Conservation (phyloP, 2,888 invertebrate species). For the Endomychus coccineus region DNA sequence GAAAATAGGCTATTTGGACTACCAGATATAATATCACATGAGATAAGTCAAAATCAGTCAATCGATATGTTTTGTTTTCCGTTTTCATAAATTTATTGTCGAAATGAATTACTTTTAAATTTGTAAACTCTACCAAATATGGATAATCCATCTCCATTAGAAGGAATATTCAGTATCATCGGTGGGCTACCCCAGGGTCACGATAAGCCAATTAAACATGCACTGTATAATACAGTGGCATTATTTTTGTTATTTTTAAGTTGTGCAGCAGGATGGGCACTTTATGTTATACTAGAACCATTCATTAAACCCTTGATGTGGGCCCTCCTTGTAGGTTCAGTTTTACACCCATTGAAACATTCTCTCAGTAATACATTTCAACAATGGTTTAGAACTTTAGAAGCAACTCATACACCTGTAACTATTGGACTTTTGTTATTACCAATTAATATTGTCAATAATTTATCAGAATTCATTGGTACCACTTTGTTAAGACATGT, state of each 20-base stretch:
- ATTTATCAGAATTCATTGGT: constrained; percentile 67
- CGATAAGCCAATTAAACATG: constrained; percentile 85
- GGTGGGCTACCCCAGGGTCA: constrained; percentile 66
- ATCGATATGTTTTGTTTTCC: too few relatives aligned
- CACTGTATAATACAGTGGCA: constrained; percentile 85
- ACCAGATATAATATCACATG: too few relatives aligned
- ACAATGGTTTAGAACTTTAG: constrained; percentile 68
- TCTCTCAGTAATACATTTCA: constrained; percentile 67
- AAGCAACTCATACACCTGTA: constrained; percentile 60
- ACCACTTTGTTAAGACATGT: constrained; percentile 61
- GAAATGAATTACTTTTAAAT: too few relatives aligned
- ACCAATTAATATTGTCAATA: constrained; percentile 71
- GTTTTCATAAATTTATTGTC: too few relatives aligned
- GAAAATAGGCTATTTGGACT: too few relatives aligned
- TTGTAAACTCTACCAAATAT: constrained; percentile 32
- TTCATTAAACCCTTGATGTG: constrained; percentile 91
- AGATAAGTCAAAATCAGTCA: too few relatives aligned
- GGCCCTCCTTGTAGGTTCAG: constrained; percentile 94
- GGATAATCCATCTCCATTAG: constrained; percentile 51
- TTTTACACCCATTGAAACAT: constrained; percentile 91
- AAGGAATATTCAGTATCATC: constrained; percentile 62
- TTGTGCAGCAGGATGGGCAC: constrained; percentile 63
- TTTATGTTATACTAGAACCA: constrained; percentile 81
- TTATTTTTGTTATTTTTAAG: constrained; percentile 63
- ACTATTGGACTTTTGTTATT: constrained; percentile 52